A percentile compares a stretch with the other conserved stretches of the same genome.
Evolutionary conservation across 2,797 vertebrate genomes (phyloP).

Genomic region (Furcifer pardalis): DNA sequence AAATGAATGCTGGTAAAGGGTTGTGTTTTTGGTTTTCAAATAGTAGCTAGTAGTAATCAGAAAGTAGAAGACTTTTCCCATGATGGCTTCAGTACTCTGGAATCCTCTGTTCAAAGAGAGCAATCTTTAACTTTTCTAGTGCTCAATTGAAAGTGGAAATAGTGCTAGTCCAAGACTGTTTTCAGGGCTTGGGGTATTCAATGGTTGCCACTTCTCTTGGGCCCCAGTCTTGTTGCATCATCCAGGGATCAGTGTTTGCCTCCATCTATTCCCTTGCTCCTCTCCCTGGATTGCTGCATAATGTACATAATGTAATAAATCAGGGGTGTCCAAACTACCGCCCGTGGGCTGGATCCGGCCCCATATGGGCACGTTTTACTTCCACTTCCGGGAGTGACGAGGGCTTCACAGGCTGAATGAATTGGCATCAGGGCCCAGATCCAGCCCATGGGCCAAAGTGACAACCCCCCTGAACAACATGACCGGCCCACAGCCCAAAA

Average conservation of each 20-base stretch:
- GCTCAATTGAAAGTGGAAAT: not conserved
- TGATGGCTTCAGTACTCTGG: not conserved
- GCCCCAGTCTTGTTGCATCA: not conserved
- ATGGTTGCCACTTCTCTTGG: no score
- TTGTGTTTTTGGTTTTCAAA: not conserved
- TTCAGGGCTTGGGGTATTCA: no score
- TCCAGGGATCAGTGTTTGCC: not conserved
- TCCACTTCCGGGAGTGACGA: no score
- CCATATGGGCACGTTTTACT: no score
- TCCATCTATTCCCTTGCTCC: not conserved
- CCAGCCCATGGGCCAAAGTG: no score
- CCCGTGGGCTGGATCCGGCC: no score
- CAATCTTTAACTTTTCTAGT: not conserved
- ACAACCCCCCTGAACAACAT: no score
- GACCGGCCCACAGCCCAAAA: no score
- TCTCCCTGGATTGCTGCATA: not conserved
- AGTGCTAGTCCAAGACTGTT: not conserved
- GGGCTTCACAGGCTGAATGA: no score
- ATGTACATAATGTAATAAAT: no score
- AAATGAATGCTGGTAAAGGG: conserved; percentile 90
- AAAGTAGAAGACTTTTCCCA: not conserved
- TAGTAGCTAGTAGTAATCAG: not conserved
- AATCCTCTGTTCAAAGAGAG: not conserved
- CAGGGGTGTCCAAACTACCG: no score
- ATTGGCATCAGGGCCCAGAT: no score